phyloP scores from a whole-genome alignment of 2,888 invertebrate genomes.

The Pasiphila rectangulata region DNA sequence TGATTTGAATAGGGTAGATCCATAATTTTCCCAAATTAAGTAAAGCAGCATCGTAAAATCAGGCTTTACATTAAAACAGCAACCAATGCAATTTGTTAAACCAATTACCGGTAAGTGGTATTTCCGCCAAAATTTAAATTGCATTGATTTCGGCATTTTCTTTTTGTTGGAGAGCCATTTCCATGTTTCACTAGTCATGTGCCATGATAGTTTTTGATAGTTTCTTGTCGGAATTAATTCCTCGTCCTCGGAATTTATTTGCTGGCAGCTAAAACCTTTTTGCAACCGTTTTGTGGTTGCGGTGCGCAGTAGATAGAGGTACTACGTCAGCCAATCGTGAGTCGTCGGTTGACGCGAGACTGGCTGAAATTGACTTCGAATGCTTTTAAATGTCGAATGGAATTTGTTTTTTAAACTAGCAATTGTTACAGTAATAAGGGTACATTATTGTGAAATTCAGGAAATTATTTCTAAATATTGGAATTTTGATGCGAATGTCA shows the following conservation, averaged over 20 bases:
- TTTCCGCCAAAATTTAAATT: conserved; percentile 11
- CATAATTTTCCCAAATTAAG: too few relatives aligned
- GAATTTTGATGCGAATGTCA: too few relatives aligned
- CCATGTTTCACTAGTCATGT: conserved; percentile 4
- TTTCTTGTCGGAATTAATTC: conserved; percentile 26
- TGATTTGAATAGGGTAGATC: too few relatives aligned
- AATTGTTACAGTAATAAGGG: too few relatives aligned
- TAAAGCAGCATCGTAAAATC: too few relatives aligned
- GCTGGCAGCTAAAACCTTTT: conserved; percentile 6
- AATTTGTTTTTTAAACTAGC: too few relatives aligned
- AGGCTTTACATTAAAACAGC: not conserved
- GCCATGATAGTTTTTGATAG: conserved; percentile 3
- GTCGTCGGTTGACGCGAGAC: not conserved
- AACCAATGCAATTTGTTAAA: conserved; percentile 11
- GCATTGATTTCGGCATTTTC: conserved; percentile 3
- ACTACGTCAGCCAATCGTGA: conserved; percentile 2
- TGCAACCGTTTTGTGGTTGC: conserved; percentile 3
- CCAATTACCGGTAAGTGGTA: conserved; percentile 10
- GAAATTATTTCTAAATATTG: too few relatives aligned
- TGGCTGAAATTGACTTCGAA: conserved; percentile 3
- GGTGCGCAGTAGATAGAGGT: too few relatives aligned
- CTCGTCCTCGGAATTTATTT: not conserved
- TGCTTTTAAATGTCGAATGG: conserved; percentile 1
- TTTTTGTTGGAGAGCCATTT: conserved; percentile 16
- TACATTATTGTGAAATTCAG: too few relatives aligned